phyloP scores from a whole-genome alignment of 2,888 invertebrate genomes.

The Tenthredo livida region DNA sequence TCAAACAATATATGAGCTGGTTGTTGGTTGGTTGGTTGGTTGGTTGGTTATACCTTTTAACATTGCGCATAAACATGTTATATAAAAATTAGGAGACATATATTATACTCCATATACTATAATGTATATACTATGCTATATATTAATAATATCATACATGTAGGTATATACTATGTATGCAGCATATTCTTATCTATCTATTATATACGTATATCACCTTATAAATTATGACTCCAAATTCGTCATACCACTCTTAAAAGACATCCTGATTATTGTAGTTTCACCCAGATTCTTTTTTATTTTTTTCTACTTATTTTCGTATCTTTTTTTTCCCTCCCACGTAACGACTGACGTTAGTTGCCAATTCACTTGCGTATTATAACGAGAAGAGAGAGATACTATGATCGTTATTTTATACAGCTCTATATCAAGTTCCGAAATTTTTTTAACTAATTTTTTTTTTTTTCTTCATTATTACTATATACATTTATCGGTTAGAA shows the following conservation, averaged over 20 bases:
- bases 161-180: neutral
- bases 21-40: neutral
- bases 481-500: neutral
- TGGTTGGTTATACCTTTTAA: neutral
- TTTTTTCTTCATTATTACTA: neutral
- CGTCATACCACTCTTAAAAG: neutral
- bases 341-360: constrained; percentile 3
- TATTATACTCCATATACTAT: neutral
- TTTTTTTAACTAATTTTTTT: too few species aligned
- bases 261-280: neutral
- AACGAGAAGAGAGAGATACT: neutral
- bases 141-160: neutral
- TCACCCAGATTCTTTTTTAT: neutral
- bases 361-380: neutral
- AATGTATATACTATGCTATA: neutral
- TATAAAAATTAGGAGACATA: constrained; percentile 49
- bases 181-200: neutral
- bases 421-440: too few species aligned
- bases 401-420: too few species aligned
- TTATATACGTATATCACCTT: neutral
- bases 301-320: neutral
- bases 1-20: constrained; percentile 29
- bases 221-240: neutral
- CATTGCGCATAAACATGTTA: constrained; percentile 61
- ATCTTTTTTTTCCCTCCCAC: neutral